phyloP scores from a whole-genome alignment of 2,888 invertebrate genomes.

The Eupeodes latifasciatus region DNA sequence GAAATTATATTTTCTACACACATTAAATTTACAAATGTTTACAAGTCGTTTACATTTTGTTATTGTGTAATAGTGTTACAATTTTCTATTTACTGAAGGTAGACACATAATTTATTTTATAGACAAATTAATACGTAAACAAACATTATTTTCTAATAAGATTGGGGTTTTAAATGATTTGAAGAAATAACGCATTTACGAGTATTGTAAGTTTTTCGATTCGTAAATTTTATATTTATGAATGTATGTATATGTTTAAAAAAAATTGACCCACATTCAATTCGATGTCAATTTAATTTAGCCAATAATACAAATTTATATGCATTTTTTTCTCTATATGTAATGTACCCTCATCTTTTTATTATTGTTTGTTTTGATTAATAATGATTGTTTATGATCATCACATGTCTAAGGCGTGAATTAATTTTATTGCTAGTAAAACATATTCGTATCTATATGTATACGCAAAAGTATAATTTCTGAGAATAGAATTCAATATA shows the following conservation, averaged over 20 bases:
- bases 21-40: slow-evolving; percentile 50
- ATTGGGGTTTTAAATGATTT: no score
- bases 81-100: background rate
- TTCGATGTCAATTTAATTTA: slow-evolving; percentile 64
- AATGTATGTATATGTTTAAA: background rate
- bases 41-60: slow-evolving; percentile 36
- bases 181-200: background rate
- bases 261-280: slow-evolving; percentile 59
- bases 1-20: background rate
- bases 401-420: slow-evolving; percentile 65
- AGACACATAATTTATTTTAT: no score
- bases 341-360: slow-evolving; percentile 20
- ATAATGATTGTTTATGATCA: slow-evolving; percentile 57
- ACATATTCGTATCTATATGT: background rate
- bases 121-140: no score
- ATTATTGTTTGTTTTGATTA: slow-evolving; percentile 54
- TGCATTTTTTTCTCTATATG: slow-evolving; percentile 1
- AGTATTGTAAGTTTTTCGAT: background rate
- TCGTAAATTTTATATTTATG: background rate
- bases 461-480: background rate
- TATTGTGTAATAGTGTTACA: slow-evolving; percentile 26
- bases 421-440: slow-evolving; percentile 31
- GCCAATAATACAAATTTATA: slow-evolving; percentile 26
- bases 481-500: background rate
- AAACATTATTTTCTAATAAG: background rate